Conservation (phyloP, 2,797 vertebrate genomes). For the Myotis myotis region DNA sequence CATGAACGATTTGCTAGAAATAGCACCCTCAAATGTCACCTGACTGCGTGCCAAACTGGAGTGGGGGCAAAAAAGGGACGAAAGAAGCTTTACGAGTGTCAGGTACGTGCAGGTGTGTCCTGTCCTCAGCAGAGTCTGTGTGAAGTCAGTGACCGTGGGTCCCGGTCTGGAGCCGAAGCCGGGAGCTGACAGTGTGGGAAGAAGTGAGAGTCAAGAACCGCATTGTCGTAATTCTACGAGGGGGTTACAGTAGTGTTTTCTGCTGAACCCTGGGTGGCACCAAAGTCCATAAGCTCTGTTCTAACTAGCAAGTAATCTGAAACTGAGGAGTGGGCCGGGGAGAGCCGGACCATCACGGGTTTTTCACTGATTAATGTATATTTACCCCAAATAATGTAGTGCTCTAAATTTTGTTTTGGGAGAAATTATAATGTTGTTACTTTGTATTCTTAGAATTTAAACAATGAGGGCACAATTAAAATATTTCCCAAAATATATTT, state of each 20-base stretch:
- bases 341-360: not conserved
- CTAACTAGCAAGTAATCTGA: not conserved
- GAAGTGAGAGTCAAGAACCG: not conserved
- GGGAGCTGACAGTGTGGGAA: not conserved
- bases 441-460: slow-evolving; percentile 52
- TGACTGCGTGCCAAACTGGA: slow-evolving; percentile 97
- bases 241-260: not conserved
- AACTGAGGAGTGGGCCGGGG: not conserved
- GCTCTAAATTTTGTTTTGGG: not conserved
- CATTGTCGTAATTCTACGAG: not conserved
- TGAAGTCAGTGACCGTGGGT: not conserved
- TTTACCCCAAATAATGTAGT: slow-evolving; percentile 18
- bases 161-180: not conserved
- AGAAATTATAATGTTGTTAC: not conserved
- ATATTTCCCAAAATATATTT: slow-evolving; percentile 15
- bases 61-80: slow-evolving; percentile 97
- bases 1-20: slow-evolving; percentile 97
- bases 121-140: not conserved
- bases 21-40: slow-evolving; percentile 97
- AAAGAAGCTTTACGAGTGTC: slow-evolving; percentile 98
- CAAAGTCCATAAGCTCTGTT: not conserved
- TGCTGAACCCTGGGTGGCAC: not conserved
- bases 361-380: not conserved
- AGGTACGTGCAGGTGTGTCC: slow-evolving; percentile 86
- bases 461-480: not conserved